Percentiles rank a stretch among this genome's conserved stretches.
Conservation (phyloP, 2,797 vertebrate genomes). For the Diplodus sargus region DNA sequence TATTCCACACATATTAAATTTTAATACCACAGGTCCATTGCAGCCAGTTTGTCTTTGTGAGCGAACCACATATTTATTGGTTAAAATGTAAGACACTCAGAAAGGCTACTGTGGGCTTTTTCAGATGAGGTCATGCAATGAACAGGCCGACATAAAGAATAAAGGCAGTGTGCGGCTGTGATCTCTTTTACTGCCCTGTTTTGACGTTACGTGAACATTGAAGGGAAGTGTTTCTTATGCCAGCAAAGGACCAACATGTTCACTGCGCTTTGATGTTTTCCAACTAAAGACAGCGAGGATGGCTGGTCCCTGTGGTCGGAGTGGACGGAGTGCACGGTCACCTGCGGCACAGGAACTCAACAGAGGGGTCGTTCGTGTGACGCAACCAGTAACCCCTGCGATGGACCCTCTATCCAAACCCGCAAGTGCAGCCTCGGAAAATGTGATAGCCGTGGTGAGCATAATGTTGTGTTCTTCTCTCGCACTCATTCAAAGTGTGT, state of each 20-base stretch:
- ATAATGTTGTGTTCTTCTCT: not conserved
- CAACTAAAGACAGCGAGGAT: slow-evolving; percentile 89
- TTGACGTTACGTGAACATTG: slow-evolving; percentile 3
- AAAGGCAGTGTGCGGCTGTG: slow-evolving; percentile 38
- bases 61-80: slow-evolving; percentile 70
- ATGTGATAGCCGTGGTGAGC: slow-evolving; percentile 96
- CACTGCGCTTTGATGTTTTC: slow-evolving; percentile 36
- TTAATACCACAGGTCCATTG: slow-evolving; percentile 62
- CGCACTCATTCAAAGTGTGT: not conserved
- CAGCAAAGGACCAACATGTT: slow-evolving; percentile 14
- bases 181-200: slow-evolving; percentile 35
- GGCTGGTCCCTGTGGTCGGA: slow-evolving; percentile 99
- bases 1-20: slow-evolving; percentile 58
- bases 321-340: slow-evolving; percentile 97
- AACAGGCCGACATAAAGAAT: slow-evolving; percentile 46
- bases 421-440: slow-evolving; percentile 93
- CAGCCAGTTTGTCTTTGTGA: slow-evolving; percentile 64
- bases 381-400: slow-evolving; percentile 94
- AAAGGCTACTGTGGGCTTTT: slow-evolving; percentile 68
- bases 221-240: not conserved
- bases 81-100: slow-evolving; percentile 57
- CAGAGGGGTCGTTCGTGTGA: slow-evolving; percentile 97
- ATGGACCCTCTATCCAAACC: slow-evolving; percentile 95
- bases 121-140: slow-evolving; percentile 74
- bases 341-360: slow-evolving; percentile 96